Evolutionary conservation across 2,888 invertebrate genomes (phyloP).

Genomic region (Aelia acuminata): DNA sequence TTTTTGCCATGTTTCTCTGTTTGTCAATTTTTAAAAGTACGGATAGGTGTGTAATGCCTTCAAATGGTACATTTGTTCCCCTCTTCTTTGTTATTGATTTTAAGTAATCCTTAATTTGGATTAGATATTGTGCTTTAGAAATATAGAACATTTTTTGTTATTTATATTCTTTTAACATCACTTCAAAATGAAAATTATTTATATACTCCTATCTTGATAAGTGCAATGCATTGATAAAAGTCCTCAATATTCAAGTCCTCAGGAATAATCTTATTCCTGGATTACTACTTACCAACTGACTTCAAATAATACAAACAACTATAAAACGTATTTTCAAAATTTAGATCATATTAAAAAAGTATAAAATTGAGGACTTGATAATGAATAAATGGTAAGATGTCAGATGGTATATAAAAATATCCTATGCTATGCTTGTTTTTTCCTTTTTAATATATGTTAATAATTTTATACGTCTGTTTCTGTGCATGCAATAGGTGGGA

Average conservation of each 20-base stretch:
- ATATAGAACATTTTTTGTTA: background rate
- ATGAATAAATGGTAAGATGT: conserved; percentile 31
- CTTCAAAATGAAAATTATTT: background rate
- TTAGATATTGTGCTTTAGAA: background rate
- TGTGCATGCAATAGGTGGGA: conserved; percentile 85
- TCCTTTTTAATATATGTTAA: background rate
- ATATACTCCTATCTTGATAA: conserved; percentile 66
- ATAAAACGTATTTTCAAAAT: conserved; percentile 43
- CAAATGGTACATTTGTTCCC: no score
- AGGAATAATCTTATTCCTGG: background rate
- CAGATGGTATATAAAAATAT: background rate
- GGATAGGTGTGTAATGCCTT: no score
- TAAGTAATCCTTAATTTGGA: background rate
- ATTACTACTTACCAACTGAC: background rate
- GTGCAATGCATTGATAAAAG: conserved; percentile 64
- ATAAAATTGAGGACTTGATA: conserved; percentile 51
- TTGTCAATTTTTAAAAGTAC: no score
- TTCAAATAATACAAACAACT: background rate
- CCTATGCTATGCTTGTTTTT: conserved; percentile 12
- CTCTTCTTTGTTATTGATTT: no score
- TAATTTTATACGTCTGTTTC: conserved; percentile 69
- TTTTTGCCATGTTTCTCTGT: no score
- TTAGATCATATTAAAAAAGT: background rate
- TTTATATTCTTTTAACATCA: background rate
- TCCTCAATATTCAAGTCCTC: conserved; percentile 57